phyloP scores from a whole-genome alignment of 2,888 invertebrate species.

The Xanthorhoe designata region DNA sequence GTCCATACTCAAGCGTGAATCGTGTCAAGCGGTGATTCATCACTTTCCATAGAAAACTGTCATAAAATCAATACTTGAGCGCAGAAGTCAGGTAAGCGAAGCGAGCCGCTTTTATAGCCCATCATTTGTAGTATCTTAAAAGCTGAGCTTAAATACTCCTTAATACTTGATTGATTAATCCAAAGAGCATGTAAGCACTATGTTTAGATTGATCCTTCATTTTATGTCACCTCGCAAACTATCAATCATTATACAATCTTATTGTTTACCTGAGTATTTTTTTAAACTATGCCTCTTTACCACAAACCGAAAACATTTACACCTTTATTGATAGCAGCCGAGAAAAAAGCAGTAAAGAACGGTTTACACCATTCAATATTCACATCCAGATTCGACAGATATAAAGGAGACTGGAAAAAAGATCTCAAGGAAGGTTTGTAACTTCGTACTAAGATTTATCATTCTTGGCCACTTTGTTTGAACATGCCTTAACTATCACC shows the following conservation, averaged over 20 bases:
- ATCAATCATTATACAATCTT: constrained; percentile 6
- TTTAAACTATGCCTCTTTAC: constrained; percentile 71
- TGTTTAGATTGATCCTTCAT: background rate
- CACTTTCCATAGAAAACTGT: too few relatives aligned
- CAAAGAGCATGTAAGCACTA: too few relatives aligned
- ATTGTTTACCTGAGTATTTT: constrained; percentile 28
- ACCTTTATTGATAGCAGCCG: constrained; percentile 65
- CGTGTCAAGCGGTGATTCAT: too few relatives aligned
- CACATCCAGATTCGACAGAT: constrained; percentile 79
- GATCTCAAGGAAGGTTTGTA: constrained; percentile 82
- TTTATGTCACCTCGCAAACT: background rate
- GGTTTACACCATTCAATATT: constrained; percentile 85
- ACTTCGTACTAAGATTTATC: background rate
- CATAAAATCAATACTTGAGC: too few relatives aligned
- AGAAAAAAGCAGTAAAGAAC: constrained; percentile 81
- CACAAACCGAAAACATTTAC: constrained; percentile 71
- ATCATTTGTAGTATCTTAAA: background rate
- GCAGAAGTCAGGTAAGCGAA: too few relatives aligned
- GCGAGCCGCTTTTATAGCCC: background rate
- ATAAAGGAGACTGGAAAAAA: constrained; percentile 87
- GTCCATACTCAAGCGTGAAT: too few relatives aligned
- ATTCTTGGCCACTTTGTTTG: background rate
- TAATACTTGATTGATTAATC: background rate
- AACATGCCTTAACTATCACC: too few relatives aligned
- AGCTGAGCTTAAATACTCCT: background rate